These are phyloP conservation scores for Mallotus villosus DNA, from an alignment of 2,797 vertebrate genomes.

Conservation along the genomic window DNA sequence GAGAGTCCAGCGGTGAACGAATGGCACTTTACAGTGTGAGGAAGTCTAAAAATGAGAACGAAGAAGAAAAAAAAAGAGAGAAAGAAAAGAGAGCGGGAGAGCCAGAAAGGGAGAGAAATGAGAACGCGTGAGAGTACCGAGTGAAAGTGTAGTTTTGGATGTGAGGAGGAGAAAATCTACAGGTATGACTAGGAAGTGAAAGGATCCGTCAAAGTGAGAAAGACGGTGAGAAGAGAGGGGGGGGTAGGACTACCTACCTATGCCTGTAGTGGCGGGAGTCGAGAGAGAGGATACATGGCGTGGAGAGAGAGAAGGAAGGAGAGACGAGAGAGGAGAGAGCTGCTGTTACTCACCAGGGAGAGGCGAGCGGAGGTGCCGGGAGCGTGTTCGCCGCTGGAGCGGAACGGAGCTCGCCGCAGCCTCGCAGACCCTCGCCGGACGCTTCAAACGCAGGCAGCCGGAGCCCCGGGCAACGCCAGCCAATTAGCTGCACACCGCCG, in stretches of 20 bases:
- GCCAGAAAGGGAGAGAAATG: constrained; percentile 50
- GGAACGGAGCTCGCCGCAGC: constrained; percentile 58
- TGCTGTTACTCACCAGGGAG: constrained; percentile 49
- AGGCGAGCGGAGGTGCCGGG: constrained; percentile 49
- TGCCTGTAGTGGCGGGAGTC: background rate
- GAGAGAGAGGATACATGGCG: constrained; percentile 22
- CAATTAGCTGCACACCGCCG: constrained; percentile 74
- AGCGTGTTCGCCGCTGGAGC: constrained; percentile 63
- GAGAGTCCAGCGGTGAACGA: no score
- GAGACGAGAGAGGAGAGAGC: no score
- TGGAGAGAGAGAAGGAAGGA: constrained; percentile 18
- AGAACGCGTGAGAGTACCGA: background rate
- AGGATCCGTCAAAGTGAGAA: background rate
- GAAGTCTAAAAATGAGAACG: no score
- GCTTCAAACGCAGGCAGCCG: constrained; percentile 74
- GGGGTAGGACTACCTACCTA: no score
- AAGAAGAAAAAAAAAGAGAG: no score
- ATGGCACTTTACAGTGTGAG: no score
- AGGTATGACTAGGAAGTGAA: background rate
- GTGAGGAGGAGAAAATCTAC: no score
- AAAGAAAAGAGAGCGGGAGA: constrained; percentile 27
- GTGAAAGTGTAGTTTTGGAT: background rate
- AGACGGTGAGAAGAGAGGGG: background rate
- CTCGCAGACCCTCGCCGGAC: constrained; percentile 62
- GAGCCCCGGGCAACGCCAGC: constrained; percentile 72